A percentile compares a stretch with the other conserved stretches of the same genome.
These are phyloP conservation scores for Zaprionus bogoriensis DNA, from an alignment of 2,888 invertebrate species.

Conservation along the genomic window DNA sequence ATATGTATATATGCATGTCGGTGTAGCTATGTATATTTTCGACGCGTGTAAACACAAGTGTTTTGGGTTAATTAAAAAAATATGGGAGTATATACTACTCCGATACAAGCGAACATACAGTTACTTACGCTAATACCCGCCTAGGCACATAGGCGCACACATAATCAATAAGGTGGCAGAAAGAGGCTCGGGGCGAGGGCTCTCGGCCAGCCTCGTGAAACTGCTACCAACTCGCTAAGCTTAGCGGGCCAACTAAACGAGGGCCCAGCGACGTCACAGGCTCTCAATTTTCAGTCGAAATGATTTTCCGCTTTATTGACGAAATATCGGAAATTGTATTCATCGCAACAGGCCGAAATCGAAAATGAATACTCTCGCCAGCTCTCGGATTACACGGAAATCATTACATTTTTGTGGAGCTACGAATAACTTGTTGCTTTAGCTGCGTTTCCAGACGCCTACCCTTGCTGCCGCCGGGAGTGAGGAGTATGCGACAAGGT, in stretches of 20 bases:
- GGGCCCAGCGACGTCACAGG: constrained; percentile 21
- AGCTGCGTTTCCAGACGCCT: constrained; percentile 55
- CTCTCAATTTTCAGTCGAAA: constrained; percentile 1
- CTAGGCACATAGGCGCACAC: constrained; percentile 10
- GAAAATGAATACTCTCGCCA: constrained; percentile 32
- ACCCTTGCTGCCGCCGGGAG: constrained; percentile 14
- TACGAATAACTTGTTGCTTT: constrained; percentile 51
- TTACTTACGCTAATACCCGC: no score
- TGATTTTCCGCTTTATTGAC: constrained; percentile 17
- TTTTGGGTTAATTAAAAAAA: constrained; percentile 69
- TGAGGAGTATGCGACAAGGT: no score
- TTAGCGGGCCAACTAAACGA: background rate
- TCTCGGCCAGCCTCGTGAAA: no score
- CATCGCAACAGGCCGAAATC: background rate
- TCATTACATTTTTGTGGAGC: constrained; percentile 48
- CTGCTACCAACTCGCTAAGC: no score
- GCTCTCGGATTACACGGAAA: constrained; percentile 48
- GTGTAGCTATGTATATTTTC: no score
- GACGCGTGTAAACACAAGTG: constrained; percentile 63
- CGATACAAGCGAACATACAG: constrained; percentile 4
- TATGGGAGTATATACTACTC: constrained; percentile 1
- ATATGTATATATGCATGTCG: no score
- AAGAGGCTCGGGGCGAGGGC: background rate
- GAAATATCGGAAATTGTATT: background rate
- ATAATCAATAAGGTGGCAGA: constrained; percentile 21